A percentile compares a stretch with the other conserved stretches of the same genome.
phyloP scores from a whole-genome alignment of 2,888 invertebrate species.

The Syrista parreyssii region DNA sequence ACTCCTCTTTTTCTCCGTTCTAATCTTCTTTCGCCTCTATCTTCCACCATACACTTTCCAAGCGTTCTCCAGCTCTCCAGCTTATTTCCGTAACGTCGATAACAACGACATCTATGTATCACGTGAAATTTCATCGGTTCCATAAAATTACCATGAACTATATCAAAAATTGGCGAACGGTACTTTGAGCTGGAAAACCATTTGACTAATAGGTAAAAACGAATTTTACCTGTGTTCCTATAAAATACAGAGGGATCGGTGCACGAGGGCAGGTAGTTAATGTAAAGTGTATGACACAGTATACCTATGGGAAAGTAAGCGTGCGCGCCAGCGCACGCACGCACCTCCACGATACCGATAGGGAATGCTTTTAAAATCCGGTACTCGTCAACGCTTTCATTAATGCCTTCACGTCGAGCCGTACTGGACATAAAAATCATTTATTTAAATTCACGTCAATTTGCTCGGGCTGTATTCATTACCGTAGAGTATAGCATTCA shows the following conservation, averaged over 20 bases:
- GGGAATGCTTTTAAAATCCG: background rate
- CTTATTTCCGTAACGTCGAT: background rate
- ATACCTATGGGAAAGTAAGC: background rate
- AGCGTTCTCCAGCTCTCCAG: background rate
- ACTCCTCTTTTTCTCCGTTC: background rate
- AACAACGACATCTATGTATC: too few relatives aligned
- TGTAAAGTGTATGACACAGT: background rate
- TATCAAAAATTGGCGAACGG: background rate
- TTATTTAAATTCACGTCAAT: conserved; percentile 7
- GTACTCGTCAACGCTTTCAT: background rate
- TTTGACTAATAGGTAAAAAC: background rate
- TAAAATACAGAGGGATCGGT: background rate
- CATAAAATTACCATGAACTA: background rate
- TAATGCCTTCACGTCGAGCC: background rate
- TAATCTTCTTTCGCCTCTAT: background rate
- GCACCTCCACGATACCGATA: background rate
- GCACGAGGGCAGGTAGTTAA: background rate
- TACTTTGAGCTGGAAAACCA: background rate
- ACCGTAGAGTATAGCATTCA: conserved; percentile 26
- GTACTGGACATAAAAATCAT: conserved; percentile 1
- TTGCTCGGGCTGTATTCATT: background rate
- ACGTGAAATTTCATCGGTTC: background rate
- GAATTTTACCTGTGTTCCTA: background rate
- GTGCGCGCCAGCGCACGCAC: background rate
- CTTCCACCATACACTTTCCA: background rate